Evolutionary conservation across 2,113 vertebrate genomes (phyloP).

Genomic region (Atractosteus spatula): DNA sequence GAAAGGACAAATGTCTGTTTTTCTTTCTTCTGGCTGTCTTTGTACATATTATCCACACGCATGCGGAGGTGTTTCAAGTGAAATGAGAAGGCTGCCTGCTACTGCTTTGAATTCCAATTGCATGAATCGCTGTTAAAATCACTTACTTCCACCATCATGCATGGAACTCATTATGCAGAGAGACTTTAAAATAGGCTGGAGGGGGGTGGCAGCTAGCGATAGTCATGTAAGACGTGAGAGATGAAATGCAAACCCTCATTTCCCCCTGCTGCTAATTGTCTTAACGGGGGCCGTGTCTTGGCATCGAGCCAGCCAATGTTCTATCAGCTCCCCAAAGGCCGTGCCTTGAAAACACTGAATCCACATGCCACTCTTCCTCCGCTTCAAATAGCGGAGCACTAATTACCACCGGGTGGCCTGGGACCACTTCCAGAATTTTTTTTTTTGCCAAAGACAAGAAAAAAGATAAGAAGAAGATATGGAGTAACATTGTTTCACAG

Average conservation of each 20-base stretch:
- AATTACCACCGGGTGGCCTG: not conserved
- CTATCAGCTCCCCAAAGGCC: conserved; percentile 26
- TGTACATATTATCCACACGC: not conserved
- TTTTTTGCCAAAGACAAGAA: not conserved
- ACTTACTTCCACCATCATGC: conserved; percentile 8
- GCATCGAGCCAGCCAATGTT: conserved; percentile 51
- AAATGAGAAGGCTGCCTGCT: not conserved
- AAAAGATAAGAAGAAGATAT: not conserved
- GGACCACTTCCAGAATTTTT: not conserved
- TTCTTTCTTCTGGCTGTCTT: too few relatives aligned
- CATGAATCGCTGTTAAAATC: conserved; percentile 14
- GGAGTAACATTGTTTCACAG: not conserved
- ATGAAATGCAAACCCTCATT: conserved; percentile 23
- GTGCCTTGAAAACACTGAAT: not conserved
- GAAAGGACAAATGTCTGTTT: too few relatives aligned
- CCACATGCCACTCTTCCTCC: conserved; percentile 4
- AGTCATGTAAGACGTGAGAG: conserved; percentile 8
- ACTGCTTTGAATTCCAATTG: conserved; percentile 14
- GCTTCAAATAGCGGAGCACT: not conserved
- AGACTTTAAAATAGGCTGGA: conserved; percentile 29
- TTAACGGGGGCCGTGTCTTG: conserved; percentile 55
- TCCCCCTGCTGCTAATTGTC: conserved; percentile 57
- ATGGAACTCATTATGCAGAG: not conserved
- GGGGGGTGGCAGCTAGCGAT: not conserved
- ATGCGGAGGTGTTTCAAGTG: not conserved